Evolutionary conservation across 2,113 vertebrate genomes (phyloP), one percentile per base, ranked within the genome.

Genomic region (Xiphorhynchus elegans): DNA sequence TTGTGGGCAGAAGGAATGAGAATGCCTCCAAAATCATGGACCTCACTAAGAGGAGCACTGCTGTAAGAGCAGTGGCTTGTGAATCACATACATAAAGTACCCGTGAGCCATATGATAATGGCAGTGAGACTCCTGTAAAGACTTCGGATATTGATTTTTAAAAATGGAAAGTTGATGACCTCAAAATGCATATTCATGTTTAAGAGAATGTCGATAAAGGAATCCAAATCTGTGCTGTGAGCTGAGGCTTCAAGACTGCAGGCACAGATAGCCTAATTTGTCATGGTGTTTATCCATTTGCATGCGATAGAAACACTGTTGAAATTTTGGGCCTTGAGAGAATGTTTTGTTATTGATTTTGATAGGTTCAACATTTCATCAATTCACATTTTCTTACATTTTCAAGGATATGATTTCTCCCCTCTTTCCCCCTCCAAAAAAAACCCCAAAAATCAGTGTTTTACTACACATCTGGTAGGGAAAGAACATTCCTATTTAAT

Each of bases 141-240:
- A 87, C 44, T 93, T 93, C 0, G 2, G 73, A 33, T 88, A 90
- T 84, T 81, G 92, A 96, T 96, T 92, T 95, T 96, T 90, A 49
- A 50, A 93, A 94, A 95, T 84, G 92, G 62, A 81, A 64, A 73
- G 52, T 88, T 86, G 78, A 89, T 84, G 88, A 86, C 76, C 83
- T 96, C 72, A 89, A 84, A 92, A 93, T 86, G 80, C 39, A 31
- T 76, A 69, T 95, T 89, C 5, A 24, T 93, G 37, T 86, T 84
- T 40, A 37, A 88, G 62, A 92, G 79, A 3, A 1, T 68, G 49
- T 72, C 4, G 2, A 78, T 39, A 90, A 69, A 60, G 24, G 59
- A 64, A 80, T 90, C 85, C 84, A 86, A 90, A 77, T 78, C 85
- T 53, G 69, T 82, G 80, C 73, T 73, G 2, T 88, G 76, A 95